phyloP scores from a whole-genome alignment of 1,140 invertebrate species.

The Drosophila kurseongensis region DNA sequence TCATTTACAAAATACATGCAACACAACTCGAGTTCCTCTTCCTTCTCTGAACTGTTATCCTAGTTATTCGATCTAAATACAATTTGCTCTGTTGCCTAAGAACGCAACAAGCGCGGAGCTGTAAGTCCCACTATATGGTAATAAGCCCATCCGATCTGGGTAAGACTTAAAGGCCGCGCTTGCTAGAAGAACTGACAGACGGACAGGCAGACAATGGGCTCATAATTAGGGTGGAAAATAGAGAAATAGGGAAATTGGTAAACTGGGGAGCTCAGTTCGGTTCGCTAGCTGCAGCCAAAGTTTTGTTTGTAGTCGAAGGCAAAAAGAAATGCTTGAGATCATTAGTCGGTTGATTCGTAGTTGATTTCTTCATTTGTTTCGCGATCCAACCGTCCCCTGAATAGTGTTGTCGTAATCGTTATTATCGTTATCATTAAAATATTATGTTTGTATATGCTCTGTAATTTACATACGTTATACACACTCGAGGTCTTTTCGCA shows the following conservation, averaged over 20 bases:
- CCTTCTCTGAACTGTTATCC: conserved; percentile 2
- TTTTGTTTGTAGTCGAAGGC: conserved; percentile 10
- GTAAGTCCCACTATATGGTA: background rate
- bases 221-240: conserved; percentile 7
- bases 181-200: conserved; percentile 5
- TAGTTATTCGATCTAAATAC: conserved; percentile 28
- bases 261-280: background rate
- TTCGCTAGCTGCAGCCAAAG: background rate
- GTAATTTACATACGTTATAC: conserved; percentile 70
- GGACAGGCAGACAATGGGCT: conserved; percentile 10
- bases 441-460: conserved; percentile 45
- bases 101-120: background rate
- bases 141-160: background rate
- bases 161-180: background rate
- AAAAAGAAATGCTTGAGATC: conserved; percentile 46
- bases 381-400: conserved; percentile 34
- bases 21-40: conserved; percentile 21
- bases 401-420: conserved; percentile 38
- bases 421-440: conserved; percentile 31
- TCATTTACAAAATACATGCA: conserved; percentile 42
- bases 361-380: conserved; percentile 34
- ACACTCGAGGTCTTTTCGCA: conserved; percentile 50
- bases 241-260: conserved; percentile 1
- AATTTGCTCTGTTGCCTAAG: conserved; percentile 16
- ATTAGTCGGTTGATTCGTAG: conserved; percentile 39